phyloP scores from a whole-genome alignment of 2,797 vertebrate species.

The Ptychobarbus kaznakovi region DNA sequence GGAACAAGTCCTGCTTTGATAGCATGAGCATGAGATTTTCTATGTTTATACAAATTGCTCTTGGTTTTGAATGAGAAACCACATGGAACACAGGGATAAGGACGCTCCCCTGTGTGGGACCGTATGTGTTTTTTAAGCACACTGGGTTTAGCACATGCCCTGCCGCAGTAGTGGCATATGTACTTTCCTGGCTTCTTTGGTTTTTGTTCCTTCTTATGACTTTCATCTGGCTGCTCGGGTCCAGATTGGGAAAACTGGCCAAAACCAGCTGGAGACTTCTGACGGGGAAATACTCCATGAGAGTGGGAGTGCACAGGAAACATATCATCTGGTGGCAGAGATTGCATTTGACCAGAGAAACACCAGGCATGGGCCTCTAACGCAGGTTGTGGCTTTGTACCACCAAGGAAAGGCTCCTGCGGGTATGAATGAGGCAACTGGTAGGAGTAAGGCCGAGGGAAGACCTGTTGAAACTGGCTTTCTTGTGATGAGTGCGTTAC shows the following conservation, averaged over 20 bases:
- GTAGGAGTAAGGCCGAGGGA: slow-evolving; percentile 86
- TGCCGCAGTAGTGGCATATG: slow-evolving; percentile 95
- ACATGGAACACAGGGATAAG: slow-evolving; percentile 95
- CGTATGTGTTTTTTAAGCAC: slow-evolving; percentile 99
- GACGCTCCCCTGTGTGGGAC: slow-evolving; percentile 96
- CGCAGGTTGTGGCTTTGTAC: slow-evolving; percentile 90
- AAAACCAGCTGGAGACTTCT: slow-evolving; percentile 92
- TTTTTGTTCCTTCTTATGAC: slow-evolving; percentile 95
- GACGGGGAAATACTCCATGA: slow-evolving; percentile 88
- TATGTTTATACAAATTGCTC: slow-evolving; percentile 99
- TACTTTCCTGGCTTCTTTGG: slow-evolving; percentile 98
- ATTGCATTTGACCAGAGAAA: slow-evolving; percentile 87
- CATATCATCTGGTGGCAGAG: slow-evolving; percentile 90
- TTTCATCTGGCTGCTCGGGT: slow-evolving; percentile 88
- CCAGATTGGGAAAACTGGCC: slow-evolving; percentile 92
- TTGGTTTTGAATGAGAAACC: slow-evolving; percentile 99
- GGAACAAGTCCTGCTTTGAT: slow-evolving; percentile 97
- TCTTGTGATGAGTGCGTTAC: slow-evolving; percentile 80
- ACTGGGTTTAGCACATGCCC: slow-evolving; percentile 98
- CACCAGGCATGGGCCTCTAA: slow-evolving; percentile 92
- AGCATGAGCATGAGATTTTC: slow-evolving; percentile 98
- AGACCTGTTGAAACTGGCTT: slow-evolving; percentile 82
- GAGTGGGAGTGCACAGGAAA: slow-evolving; percentile 88
- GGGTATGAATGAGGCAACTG: slow-evolving; percentile 92
- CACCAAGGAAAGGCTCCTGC: slow-evolving; percentile 89